Conservation (phyloP, 2,113 vertebrate species). For the Myocastor coypus region DNA sequence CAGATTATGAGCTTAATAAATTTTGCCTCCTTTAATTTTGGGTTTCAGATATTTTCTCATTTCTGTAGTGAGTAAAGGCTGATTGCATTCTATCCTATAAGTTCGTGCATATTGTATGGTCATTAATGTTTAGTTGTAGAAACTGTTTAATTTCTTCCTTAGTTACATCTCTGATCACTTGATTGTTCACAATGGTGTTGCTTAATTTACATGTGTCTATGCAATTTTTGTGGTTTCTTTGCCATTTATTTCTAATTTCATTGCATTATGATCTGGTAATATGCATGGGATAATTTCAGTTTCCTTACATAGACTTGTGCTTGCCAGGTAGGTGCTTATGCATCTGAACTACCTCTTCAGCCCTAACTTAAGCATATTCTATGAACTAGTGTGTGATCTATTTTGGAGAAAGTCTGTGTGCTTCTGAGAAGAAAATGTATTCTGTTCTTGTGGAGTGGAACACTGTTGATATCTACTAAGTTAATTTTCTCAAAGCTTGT, state of each 20-base stretch:
- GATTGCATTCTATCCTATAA: background rate
- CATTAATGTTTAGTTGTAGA: background rate
- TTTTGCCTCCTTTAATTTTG: background rate
- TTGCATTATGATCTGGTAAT: background rate
- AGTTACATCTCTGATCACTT: background rate
- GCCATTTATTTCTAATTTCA: background rate
- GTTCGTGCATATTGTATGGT: background rate
- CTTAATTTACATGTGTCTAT: background rate
- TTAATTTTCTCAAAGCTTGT: background rate
- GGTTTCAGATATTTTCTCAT: background rate
- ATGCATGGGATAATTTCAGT: background rate
- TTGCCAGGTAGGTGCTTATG: too few relatives aligned
- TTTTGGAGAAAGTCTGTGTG: background rate
- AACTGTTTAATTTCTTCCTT: background rate
- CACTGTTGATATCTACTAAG: background rate
- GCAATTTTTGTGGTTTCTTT: background rate
- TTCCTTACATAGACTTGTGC: background rate
- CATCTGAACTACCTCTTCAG: too few relatives aligned
- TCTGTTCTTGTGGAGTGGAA: background rate
- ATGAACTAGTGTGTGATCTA: background rate
- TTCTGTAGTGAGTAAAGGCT: background rate
- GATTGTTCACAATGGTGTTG: background rate
- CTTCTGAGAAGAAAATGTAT: background rate
- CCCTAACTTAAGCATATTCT: background rate
- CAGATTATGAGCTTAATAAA: background rate